These are phyloP conservation scores for Spongilla lacustris DNA, from an alignment of 37 sponge, comb jelly and placozoan species.

Conservation along the genomic window DNA sequence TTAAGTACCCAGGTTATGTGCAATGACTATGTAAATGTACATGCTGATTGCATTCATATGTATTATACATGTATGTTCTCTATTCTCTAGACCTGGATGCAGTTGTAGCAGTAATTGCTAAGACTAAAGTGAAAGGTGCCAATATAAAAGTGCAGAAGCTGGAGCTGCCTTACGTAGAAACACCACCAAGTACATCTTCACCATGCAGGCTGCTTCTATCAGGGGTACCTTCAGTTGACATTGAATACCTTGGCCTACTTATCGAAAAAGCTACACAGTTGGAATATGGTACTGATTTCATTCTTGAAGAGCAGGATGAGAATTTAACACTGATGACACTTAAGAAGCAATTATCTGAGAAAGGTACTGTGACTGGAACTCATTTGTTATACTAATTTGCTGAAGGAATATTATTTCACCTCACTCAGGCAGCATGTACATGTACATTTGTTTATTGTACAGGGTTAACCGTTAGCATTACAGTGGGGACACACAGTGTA, in stretches of 20 bases:
- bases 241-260: background rate
- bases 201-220: background rate
- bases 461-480: too few relatives aligned
- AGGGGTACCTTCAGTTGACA: background rate
- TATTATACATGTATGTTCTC: background rate
- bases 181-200: background rate
- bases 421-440: too few relatives aligned
- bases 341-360: background rate
- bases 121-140: background rate
- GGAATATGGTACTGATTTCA: background rate
- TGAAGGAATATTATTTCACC: too few relatives aligned
- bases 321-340: background rate
- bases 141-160: background rate
- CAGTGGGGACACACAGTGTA: too few relatives aligned
- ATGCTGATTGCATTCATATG: background rate
- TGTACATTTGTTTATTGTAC: too few relatives aligned
- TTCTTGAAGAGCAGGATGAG: background rate
- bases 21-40: too few relatives aligned
- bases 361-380: background rate
- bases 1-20: too few relatives aligned
- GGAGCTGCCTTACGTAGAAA: background rate
- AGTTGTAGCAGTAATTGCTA: background rate
- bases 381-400: too few relatives aligned
- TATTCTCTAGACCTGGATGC: background rate
- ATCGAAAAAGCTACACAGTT: background rate